Base-by-base conservation (phyloP, 2,888 invertebrate genomes). In the Campoplex nolae region DNA sequence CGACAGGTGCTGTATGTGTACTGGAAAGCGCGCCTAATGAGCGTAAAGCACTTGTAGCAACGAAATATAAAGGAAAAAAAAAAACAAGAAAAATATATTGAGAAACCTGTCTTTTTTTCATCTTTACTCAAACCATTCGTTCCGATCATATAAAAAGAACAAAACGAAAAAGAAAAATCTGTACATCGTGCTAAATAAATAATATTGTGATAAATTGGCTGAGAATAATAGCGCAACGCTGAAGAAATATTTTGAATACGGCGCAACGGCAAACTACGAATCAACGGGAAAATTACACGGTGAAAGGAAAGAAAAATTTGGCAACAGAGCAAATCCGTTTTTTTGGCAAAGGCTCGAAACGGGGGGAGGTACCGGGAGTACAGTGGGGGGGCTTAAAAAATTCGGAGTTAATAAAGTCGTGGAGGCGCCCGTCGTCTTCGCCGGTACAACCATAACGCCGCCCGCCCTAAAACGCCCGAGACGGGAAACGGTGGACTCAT, bases 381-480 rank as follows among this genome's bases (percentile, higher is more conserved):
- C 90, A 90, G 74, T 84, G 78, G 79, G 86, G 85, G 89, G 84
- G 86, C 90, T 89, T 86, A 88, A 89, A 84, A 88, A 83, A 84
- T 88, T 87, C 85, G 88, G 88, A 78, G 89, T 83, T 87, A 78
- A 85, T 73, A 89, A 83, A 89, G 92, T 92, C 93, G 93, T 94
- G 94, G 94, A 94, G 94, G 93, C 94, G 93, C 93, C 93, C 90
- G 94, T 94, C 93, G 93, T 94, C 94, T 94, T 93, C 93, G 94
- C 92, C 93, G 92, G 92, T 92, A 92, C 94, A 94, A 93, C 93
- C 94, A 94, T 94, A 94, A 94, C 94, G 94, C 94, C 94, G 91
- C 94, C 94, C 94, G 94, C 94, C 92, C 93, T 94, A 91, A 94
- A 94, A 93, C 93, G 94, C 89, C 94, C 94, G 93, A 94, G 94